These are phyloP conservation scores for Dynastes maya DNA, from an alignment of 2,888 invertebrate species.

Conservation along the genomic window DNA sequence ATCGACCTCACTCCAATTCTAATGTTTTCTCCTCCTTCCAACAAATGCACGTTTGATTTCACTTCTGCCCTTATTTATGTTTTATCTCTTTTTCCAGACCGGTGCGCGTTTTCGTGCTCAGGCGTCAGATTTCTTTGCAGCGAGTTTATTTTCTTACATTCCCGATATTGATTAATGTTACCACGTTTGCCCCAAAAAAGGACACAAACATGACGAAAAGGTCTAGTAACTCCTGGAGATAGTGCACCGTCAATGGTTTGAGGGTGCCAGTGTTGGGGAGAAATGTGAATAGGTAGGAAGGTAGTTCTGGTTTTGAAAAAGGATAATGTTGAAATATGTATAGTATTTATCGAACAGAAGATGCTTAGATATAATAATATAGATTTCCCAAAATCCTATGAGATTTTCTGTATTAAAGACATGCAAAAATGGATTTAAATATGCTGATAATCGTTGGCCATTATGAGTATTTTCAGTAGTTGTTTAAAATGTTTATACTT, in stretches of 20 bases:
- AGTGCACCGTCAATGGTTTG: not conserved
- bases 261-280: too few relatives aligned
- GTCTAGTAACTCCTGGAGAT: not conserved
- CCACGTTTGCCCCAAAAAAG: conserved; percentile 52
- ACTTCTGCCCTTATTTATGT: conserved; percentile 67
- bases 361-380: too few relatives aligned
- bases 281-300: too few relatives aligned
- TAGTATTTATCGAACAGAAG: too few relatives aligned
- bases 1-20: conserved; percentile 28
- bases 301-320: too few relatives aligned
- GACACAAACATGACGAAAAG: not conserved
- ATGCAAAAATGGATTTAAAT: too few relatives aligned
- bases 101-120: conserved; percentile 60
- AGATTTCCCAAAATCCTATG: too few relatives aligned
- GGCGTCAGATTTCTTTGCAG: conserved; percentile 58
- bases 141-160: conserved; percentile 54
- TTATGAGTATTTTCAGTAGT: too few relatives aligned
- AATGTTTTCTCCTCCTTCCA: not conserved
- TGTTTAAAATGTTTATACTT: too few relatives aligned
- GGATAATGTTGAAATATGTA: too few relatives aligned
- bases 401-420: too few relatives aligned
- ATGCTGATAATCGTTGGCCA: too few relatives aligned
- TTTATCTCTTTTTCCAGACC: conserved; percentile 67
- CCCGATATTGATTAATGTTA: conserved; percentile 58
- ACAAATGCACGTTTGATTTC: conserved; percentile 53